Conservation (phyloP, 2,797 vertebrate species). For the Pelochelys cantorii region DNA sequence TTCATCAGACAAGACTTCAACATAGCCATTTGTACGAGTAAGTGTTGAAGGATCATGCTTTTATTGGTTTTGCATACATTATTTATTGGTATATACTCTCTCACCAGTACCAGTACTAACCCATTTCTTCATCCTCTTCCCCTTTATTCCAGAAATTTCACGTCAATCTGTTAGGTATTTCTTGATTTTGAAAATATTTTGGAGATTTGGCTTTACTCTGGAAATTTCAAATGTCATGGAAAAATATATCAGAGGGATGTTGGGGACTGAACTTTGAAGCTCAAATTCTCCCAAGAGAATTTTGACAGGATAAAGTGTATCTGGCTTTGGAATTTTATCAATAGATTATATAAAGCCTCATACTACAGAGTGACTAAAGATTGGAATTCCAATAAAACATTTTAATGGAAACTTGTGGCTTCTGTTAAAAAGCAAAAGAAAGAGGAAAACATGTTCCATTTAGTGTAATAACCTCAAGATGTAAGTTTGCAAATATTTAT, state of each 20-base stretch:
- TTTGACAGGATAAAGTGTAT: neutral
- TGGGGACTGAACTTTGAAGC: neutral
- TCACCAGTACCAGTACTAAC: neutral
- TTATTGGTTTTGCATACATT: neutral
- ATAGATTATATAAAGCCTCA: neutral
- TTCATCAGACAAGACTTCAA: neutral
- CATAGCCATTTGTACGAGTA: neutral
- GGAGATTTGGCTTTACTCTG: conserved; percentile 23
- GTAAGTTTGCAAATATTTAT: conserved; percentile 34
- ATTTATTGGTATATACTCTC: neutral
- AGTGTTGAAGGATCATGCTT: neutral
- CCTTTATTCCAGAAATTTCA: conserved; percentile 29
- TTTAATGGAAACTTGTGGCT: conserved; percentile 20
- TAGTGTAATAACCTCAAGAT: conserved; percentile 1
- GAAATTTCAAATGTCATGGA: conserved; percentile 25
- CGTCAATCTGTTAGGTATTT: conserved; percentile 1
- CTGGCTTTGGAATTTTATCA: conserved; percentile 13
- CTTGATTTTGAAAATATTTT: neutral
- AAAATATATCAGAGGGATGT: neutral
- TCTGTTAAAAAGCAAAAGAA: neutral
- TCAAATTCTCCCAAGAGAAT: neutral
- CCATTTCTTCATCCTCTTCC: neutral
- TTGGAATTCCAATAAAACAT: conserved; percentile 38
- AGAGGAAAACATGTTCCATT: conserved; percentile 4
- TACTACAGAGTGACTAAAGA: conserved; percentile 36